phyloP scores from a whole-genome alignment of 2,888 invertebrate genomes.

The Trissonchulus latispiculum region DNA sequence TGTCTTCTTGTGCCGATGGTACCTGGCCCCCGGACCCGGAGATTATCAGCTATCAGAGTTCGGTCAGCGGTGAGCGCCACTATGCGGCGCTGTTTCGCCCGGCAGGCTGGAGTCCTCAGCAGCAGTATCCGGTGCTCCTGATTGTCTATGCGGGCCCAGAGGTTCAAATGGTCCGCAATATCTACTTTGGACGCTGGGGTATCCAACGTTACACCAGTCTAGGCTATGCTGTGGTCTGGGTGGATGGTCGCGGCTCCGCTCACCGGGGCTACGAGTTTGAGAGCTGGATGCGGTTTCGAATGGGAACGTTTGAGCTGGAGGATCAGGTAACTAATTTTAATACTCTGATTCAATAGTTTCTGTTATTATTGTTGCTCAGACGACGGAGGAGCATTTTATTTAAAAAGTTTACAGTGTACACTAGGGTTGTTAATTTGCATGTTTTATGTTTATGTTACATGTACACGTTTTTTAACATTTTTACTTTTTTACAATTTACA shows the following conservation, averaged over 20 bases:
- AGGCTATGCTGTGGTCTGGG: slow-evolving; percentile 87
- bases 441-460: no score
- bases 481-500: no score
- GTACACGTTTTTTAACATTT: no score
- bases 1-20: no score
- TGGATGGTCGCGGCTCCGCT: slow-evolving; percentile 88
- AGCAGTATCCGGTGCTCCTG: slow-evolving; percentile 66
- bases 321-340: slow-evolving; percentile 13
- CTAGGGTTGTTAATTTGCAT: no score
- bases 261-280: slow-evolving; percentile 87
- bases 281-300: slow-evolving; percentile 70
- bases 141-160: slow-evolving; percentile 98
- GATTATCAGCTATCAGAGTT: background rate
- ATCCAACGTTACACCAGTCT: slow-evolving; percentile 89
- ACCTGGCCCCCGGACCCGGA: background rate
- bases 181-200: slow-evolving; percentile 61
- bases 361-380: no score
- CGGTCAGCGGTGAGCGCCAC: slow-evolving; percentile 41
- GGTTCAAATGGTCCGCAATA: slow-evolving; percentile 88
- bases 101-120: slow-evolving; percentile 51
- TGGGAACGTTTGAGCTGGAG: slow-evolving; percentile 51
- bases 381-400: no score
- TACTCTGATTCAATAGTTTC: no score
- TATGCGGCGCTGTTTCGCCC: slow-evolving; percentile 85
- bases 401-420: no score